Conservation (phyloP, 2,797 vertebrate species). For the Aphelocoma californica region DNA sequence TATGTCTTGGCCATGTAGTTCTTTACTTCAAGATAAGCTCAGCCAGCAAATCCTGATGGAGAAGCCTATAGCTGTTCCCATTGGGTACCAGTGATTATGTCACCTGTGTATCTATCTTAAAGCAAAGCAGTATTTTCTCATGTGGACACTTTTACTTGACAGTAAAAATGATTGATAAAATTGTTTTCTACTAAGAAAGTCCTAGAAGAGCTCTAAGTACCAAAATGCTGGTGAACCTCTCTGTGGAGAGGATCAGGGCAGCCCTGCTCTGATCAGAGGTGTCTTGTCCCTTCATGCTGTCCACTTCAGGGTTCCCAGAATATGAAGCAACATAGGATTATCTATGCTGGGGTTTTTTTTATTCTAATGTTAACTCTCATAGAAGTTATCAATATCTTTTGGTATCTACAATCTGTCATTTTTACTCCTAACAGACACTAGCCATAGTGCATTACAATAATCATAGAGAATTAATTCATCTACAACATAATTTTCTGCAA, state of each 20-base stretch:
- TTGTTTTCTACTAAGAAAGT: neutral
- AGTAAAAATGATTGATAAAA: neutral
- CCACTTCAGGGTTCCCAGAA: neutral
- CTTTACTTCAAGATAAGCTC: neutral
- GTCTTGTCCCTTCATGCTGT: neutral
- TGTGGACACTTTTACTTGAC: neutral
- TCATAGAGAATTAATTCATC: neutral
- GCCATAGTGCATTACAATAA: neutral
- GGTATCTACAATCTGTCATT: neutral
- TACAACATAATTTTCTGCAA: neutral
- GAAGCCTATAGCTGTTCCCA: neutral
- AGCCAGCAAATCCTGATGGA: neutral
- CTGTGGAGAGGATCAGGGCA: neutral
- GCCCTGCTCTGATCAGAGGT: neutral
- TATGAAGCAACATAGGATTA: neutral
- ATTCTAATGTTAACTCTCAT: neutral
- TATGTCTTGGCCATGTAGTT: neutral
- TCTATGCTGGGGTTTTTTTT: neutral
- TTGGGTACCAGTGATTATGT: neutral
- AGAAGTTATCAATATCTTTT: neutral
- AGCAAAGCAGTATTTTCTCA: neutral
- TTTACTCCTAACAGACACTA: neutral
- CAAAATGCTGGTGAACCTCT: neutral
- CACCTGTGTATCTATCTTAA: neutral
- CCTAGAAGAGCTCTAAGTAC: neutral